Percentiles rank a stretch among this genome's conserved stretches.
Evolutionary conservation across 2,888 invertebrate genomes (phyloP).

Genomic region (Apamea anceps): DNA sequence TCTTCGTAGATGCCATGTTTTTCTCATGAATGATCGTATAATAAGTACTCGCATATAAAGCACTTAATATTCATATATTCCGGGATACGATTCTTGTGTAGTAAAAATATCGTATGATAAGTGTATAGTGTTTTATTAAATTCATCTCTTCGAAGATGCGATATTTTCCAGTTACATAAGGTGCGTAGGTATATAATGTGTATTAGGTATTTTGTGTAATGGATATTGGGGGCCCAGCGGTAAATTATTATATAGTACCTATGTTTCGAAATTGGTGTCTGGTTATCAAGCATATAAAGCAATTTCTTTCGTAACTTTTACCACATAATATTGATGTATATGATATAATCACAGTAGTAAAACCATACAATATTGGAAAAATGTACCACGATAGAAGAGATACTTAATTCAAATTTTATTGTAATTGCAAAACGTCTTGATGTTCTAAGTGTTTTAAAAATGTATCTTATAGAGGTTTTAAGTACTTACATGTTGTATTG

Average conservation of each 20-base stretch:
- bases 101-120: neutral
- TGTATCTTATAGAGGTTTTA: slow-evolving; percentile 31
- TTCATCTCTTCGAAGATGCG: neutral
- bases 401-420: slow-evolving; percentile 9
- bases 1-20: neutral
- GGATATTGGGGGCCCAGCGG: neutral
- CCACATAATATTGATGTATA: slow-evolving; percentile 3
- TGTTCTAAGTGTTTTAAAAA: slow-evolving; percentile 32
- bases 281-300: slow-evolving; percentile 39
- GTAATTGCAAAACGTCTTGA: slow-evolving; percentile 23
- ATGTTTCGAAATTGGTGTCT: slow-evolving; percentile 16
- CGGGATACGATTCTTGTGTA: neutral
- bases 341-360: slow-evolving; percentile 22
- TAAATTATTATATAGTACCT: neutral
- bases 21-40: neutral
- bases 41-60: neutral
- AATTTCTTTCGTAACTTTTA: neutral
- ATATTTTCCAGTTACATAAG: neutral
- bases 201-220: neutral
- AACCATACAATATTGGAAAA: slow-evolving; percentile 11
- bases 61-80: neutral
- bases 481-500: slow-evolving; percentile 22
- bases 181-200: neutral
- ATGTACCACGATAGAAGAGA: slow-evolving; percentile 15
- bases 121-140: neutral